phyloP scores from a whole-genome alignment of 2,888 invertebrate species.

The Tanypteryx hageni region DNA sequence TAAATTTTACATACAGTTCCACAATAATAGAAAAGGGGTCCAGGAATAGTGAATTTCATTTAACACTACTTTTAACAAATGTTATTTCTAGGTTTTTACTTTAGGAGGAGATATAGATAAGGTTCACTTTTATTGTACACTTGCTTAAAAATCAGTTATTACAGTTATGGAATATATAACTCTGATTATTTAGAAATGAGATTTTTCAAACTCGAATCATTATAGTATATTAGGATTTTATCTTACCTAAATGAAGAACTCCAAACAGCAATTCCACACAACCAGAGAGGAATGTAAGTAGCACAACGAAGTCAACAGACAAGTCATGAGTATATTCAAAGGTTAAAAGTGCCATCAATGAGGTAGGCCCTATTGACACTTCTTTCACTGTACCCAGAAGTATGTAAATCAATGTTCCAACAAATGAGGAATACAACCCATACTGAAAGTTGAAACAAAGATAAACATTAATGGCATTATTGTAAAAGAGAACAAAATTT shows the following conservation, averaged over 20 bases:
- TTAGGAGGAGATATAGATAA: too few relatives aligned
- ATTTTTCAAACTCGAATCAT: too few relatives aligned
- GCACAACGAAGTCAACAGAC: slow-evolving; percentile 84
- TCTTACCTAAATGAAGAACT: slow-evolving; percentile 85
- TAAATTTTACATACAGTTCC: too few relatives aligned
- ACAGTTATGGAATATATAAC: too few relatives aligned
- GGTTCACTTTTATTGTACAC: too few relatives aligned
- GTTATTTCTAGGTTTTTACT: too few relatives aligned
- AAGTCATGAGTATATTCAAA: slow-evolving; percentile 84
- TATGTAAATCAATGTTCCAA: slow-evolving; percentile 92
- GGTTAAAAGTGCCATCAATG: slow-evolving; percentile 92
- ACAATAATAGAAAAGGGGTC: too few relatives aligned
- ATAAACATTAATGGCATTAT: not conserved
- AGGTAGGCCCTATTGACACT: slow-evolving; percentile 95
- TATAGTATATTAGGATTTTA: not conserved
- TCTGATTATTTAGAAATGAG: too few relatives aligned
- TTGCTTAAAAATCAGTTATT: too few relatives aligned
- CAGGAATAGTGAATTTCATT: too few relatives aligned
- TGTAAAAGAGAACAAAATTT: too few relatives aligned
- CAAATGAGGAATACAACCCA: slow-evolving; percentile 94
- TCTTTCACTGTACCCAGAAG: slow-evolving; percentile 92
- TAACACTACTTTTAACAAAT: too few relatives aligned
- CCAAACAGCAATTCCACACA: slow-evolving; percentile 89
- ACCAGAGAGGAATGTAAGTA: slow-evolving; percentile 88
- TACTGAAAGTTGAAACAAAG: slow-evolving; percentile 77